Base-by-base conservation (phyloP, 2,113 vertebrate genomes). In the Platysteira castanea region DNA sequence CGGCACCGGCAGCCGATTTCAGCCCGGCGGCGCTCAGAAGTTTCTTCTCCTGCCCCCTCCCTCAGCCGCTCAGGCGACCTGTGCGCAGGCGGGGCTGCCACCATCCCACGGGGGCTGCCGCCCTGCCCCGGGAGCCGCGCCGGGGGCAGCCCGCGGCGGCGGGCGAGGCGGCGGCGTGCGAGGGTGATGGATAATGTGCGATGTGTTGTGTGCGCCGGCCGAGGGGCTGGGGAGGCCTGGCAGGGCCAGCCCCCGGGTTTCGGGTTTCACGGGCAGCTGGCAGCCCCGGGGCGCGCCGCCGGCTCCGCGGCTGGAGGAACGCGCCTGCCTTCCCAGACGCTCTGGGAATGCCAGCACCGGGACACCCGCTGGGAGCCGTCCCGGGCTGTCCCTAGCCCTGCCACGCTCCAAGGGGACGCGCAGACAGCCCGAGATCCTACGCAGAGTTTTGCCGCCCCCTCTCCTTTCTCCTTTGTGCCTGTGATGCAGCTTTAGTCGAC, bases 181-280 rank as follows among this genome's bases (percentile, higher is more conserved):
- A 21, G 73, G 23, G 63, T 23, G 73, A 67, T 44, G 84, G 82
- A 84, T 74, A 46, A n/a, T 4, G 75, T 56, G 57, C 26, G 67
- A 21, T 31, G 42, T 6, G 49, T 0, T 7, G 33, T 65, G 80
- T 2, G 71, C 5, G 16, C 64, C 5, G 53, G 8, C 8, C 33
- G 15, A 46, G 78, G 13, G 82, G 74, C 89, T 16, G 89, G 26
- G 46, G 21, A 56, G 61, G 70, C 44, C 53, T 41, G 26, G 26
- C 64, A 15, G 78, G 69, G 91, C 95, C 97, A 8, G 86, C 90
- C 94, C 93, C 59, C 78, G 37, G 10, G 96, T 82, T 68, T 97
- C 97, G 16, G 59, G 12, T 97, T 97, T 97, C 97, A 94, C 1
- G 15, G 79, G 94, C 94, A 74, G 93, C 89, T 39, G 71, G 93